These are phyloP conservation scores for Aradophagus sp. DNA, from an alignment of 1,140 invertebrate species.

Conservation along the genomic window DNA sequence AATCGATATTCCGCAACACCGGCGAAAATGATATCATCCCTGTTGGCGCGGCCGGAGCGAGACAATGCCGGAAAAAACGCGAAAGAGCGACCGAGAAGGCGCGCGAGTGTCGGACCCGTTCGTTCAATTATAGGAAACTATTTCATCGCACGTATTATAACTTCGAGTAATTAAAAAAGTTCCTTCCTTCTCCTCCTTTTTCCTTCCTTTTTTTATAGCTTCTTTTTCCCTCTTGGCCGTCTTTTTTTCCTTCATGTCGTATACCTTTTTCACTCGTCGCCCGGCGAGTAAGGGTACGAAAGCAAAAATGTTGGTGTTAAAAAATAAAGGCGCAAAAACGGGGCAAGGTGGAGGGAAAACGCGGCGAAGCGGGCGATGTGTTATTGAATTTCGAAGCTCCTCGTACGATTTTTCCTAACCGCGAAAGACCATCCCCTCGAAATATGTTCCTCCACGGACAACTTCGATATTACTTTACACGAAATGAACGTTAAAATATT, in stretches of 20 bases:
- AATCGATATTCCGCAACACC: constrained; percentile 57
- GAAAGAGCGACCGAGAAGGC: not conserved
- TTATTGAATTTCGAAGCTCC: constrained; percentile 57
- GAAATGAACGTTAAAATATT: constrained; percentile 53
- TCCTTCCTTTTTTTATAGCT: too few species aligned
- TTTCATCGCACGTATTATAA: constrained; percentile 58
- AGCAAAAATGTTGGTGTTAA: constrained; percentile 52
- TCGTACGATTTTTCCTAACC: constrained; percentile 54
- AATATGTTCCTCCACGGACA: constrained; percentile 47
- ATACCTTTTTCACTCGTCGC: too few species aligned
- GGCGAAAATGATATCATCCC: constrained; percentile 54
- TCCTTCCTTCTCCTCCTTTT: constrained; percentile 48
- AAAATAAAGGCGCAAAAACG: constrained; percentile 44
- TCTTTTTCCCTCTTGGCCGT: too few species aligned
- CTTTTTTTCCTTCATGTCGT: too few species aligned
- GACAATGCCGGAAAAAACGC: too few species aligned
- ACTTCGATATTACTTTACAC: constrained; percentile 58
- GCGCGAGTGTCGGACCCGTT: constrained; percentile 33
- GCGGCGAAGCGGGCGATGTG: constrained; percentile 24
- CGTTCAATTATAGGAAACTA: constrained; percentile 57
- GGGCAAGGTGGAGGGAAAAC: constrained; percentile 1
- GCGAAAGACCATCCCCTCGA: constrained; percentile 49
- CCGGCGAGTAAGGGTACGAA: constrained; percentile 26
- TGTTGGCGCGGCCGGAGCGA: constrained; percentile 23
- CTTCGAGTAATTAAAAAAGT: constrained; percentile 58